A percentile compares a stretch with the other conserved stretches of the same genome.
Evolutionary conservation across 2,888 invertebrate species (phyloP).

Genomic region (Prostheceraeus crozeri): DNA sequence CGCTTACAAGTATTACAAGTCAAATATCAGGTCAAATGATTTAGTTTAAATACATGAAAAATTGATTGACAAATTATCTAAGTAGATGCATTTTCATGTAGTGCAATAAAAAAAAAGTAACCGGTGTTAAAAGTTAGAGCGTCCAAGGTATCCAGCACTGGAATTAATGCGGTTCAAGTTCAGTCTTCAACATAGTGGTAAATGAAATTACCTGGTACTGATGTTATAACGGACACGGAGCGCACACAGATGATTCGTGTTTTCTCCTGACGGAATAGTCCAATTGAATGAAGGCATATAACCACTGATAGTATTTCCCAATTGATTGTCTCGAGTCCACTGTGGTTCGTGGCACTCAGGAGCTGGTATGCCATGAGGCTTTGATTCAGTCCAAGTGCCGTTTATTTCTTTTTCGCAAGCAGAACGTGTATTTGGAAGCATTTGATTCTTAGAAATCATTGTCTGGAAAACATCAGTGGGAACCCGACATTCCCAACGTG

Average conservation of each 20-base stretch:
- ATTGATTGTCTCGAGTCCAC: conserved; percentile 54
- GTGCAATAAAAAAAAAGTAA: too few relatives aligned
- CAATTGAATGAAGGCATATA: conserved; percentile 51
- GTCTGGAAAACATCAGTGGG: conserved; percentile 37
- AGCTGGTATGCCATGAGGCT: conserved; percentile 48
- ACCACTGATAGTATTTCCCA: conserved; percentile 54
- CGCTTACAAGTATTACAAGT: too few relatives aligned
- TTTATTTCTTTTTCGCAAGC: not conserved
- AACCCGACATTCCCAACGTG: conserved; percentile 37
- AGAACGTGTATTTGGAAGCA: not conserved
- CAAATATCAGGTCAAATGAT: too few relatives aligned
- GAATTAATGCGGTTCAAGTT: too few relatives aligned
- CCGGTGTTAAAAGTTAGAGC: too few relatives aligned
- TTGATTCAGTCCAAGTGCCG: not conserved
- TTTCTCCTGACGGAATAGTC: conserved; percentile 55
- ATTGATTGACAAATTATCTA: too few relatives aligned
- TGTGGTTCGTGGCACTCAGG: conserved; percentile 55
- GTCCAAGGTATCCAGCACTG: too few relatives aligned
- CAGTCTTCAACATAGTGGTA: too few relatives aligned
- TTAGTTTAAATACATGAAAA: too few relatives aligned
- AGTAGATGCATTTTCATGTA: too few relatives aligned
- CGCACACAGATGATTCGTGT: not conserved
- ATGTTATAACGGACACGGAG: conserved; percentile 47
- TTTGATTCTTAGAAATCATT: too few relatives aligned
- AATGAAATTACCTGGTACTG: too few relatives aligned